phyloP scores from a whole-genome alignment of 2,797 vertebrate genomes.

The Coregonus suidteri region DNA sequence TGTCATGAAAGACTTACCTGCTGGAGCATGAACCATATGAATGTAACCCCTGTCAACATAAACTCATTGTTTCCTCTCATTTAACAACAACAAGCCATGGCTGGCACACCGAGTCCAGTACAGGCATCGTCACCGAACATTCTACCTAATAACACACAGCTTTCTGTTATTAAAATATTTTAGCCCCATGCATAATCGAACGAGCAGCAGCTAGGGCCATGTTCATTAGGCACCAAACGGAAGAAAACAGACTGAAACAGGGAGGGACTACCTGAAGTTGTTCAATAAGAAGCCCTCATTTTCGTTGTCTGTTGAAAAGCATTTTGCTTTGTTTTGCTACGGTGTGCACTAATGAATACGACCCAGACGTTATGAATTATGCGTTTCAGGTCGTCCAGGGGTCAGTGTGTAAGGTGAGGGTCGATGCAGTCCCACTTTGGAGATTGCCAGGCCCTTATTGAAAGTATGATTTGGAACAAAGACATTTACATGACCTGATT shows the following conservation, averaged over 20 bases:
- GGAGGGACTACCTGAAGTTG: too few species aligned
- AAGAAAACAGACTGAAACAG: too few species aligned
- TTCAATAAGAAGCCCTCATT: too few species aligned
- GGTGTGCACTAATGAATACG: conserved; percentile 27
- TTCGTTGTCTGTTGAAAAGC: too few species aligned
- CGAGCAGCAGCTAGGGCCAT: too few species aligned
- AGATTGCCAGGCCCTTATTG: conserved; percentile 43
- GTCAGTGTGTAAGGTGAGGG: conserved; percentile 26
- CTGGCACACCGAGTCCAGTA: conserved; percentile 14
- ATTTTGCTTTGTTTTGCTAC: conserved; percentile 11
- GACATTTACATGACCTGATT: conserved; percentile 25
- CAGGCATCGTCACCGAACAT: conserved; percentile 27
- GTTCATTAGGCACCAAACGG: too few species aligned
- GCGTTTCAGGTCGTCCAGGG: conserved; percentile 22
- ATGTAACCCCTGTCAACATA: conserved; percentile 66
- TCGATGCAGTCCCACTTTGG: conserved; percentile 51
- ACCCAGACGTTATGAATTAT: conserved; percentile 34
- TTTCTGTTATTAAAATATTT: conserved; percentile 9
- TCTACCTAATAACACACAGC: conserved; percentile 19
- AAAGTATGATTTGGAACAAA: conserved; percentile 45
- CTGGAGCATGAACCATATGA: conserved; percentile 17
- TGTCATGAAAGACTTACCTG: too few species aligned
- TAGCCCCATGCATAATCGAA: too few species aligned
- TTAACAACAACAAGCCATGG: conserved; percentile 31
- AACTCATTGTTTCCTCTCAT: conserved; percentile 61